Evolutionary conservation across 2,113 vertebrate species (phyloP).

Genomic region (Nesogale talazaci): DNA sequence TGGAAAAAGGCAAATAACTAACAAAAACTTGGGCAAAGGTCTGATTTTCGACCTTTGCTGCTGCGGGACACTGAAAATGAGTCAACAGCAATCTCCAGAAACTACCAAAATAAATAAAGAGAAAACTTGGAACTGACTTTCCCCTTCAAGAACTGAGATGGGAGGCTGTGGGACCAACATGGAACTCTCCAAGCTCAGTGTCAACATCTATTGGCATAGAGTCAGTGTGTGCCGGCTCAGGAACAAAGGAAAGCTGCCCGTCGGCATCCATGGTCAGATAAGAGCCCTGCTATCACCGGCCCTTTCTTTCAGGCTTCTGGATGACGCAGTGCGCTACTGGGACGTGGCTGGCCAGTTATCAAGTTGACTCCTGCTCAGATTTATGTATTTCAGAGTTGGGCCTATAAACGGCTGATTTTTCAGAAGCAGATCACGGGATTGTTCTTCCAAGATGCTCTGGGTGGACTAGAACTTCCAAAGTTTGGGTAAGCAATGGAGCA

Average conservation of each 20-base stretch:
- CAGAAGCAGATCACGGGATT: background rate
- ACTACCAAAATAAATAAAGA: background rate
- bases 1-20: conserved; percentile 56
- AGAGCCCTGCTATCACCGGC: background rate
- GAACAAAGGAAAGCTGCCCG: background rate
- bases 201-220: background rate
- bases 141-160: background rate
- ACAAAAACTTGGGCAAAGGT: conserved; percentile 37
- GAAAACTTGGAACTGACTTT: background rate
- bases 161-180: background rate
- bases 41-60: background rate
- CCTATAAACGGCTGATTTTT: background rate
- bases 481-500: background rate
- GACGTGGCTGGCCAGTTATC: background rate
- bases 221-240: background rate
- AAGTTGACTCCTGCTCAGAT: background rate
- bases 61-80: background rate
- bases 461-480: background rate
- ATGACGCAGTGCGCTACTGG: background rate
- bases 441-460: background rate
- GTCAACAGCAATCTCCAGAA: background rate
- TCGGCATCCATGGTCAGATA: background rate
- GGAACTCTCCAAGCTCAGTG: background rate
- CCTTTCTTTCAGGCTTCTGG: background rate
- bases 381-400: background rate